Conservation (phyloP, 2,113 vertebrate genomes). For the Cromileptes altivelis region DNA sequence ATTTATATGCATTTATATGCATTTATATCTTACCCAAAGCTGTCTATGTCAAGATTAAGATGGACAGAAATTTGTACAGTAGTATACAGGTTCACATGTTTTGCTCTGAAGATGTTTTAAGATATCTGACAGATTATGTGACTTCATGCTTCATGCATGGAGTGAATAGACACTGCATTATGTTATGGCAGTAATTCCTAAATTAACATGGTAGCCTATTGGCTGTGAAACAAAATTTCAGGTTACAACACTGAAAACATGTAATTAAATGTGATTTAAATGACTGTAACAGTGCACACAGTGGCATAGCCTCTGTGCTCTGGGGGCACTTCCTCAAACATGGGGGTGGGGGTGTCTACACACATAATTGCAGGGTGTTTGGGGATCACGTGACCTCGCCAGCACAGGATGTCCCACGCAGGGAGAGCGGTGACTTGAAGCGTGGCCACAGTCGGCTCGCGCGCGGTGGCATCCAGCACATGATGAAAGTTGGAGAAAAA, state of each 20-base stretch:
- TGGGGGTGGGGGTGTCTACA: not conserved
- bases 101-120: not conserved
- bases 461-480: not conserved
- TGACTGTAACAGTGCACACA: not conserved
- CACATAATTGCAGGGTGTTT: constrained; percentile 15
- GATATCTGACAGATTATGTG: not conserved
- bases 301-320: not conserved
- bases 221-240: not conserved
- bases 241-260: not conserved
- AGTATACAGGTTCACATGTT: too few relatives aligned
- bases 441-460: constrained; percentile 13
- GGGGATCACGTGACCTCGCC: constrained; percentile 73
- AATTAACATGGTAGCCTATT: not conserved
- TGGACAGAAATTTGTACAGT: not conserved
- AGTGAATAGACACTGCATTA: not conserved
- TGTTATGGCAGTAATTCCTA: not conserved
- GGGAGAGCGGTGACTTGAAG: constrained; percentile 31
- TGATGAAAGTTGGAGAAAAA: constrained; percentile 50
- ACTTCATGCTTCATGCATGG: not conserved
- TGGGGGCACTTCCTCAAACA: constrained; percentile 6
- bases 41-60: not conserved
- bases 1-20: not conserved
- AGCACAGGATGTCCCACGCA: constrained; percentile 62
- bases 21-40: not conserved
- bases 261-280: not conserved